Base-by-base conservation (phyloP, 2,888 invertebrate species). In the Brachyopa scutellaris region DNA sequence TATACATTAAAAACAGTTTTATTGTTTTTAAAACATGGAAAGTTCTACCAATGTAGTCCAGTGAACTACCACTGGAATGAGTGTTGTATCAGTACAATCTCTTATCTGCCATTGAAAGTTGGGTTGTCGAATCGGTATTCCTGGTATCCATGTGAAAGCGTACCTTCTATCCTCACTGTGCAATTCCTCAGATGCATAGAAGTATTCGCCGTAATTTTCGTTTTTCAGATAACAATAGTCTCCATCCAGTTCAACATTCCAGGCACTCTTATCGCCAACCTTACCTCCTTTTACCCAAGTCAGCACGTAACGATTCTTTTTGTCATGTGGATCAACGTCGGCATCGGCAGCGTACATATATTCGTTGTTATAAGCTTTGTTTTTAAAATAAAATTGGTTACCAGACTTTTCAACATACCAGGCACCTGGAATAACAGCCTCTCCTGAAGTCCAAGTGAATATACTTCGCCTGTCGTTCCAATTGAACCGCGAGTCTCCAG, bases 401-500 rank as follows among this genome's bases (percentile, higher is more conserved):
- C 13, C 42, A 9, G 1, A 1, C 13, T 21, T 45, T 8, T 36
- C 45, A 2, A 53, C 45, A 11, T 0, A 0, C 72, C 72, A 73
- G 1, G n/a, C 26, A n/a, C 45, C 62, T 45, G 45, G 47, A 9
- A 21, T 13, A 9, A 47, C 21, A 4, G 6, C 6, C 1, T 73
- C 19, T 1, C 36, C n/a, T 1, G 13, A 4, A 7, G 8, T 9
- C 31, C 47, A 73, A 1, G 73, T 73, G 1, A 64, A 45, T 11
- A 73, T 15, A 7, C 38, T 29, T 0, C 73, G 21, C 15, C 61
- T 45, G 4, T 62, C 45, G 0, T 47, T 55, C 29, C 47, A 23
- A 1, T 64, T 64, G 15, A 17, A 38, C 13, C 17, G 53, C 7
- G 23, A 7, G 2, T n/a, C 19, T 0, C 9, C 19, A 7, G 61